Evolutionary conservation across 2,888 invertebrate species (phyloP).

Genomic region (Halictus ligatus): DNA sequence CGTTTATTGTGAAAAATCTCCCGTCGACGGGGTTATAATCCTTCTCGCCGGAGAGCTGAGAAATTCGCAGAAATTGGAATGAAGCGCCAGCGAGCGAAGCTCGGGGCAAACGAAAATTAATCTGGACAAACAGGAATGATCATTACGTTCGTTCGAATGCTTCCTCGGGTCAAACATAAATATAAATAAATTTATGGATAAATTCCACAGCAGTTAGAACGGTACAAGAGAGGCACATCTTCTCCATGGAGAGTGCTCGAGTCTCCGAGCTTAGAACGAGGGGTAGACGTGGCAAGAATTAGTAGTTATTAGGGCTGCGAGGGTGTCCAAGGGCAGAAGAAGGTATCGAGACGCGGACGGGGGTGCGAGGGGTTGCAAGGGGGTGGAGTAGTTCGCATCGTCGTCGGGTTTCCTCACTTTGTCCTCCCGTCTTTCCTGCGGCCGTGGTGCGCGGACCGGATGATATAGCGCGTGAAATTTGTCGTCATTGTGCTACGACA

Average conservation of each 20-base stretch:
- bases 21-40: not conserved
- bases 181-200: not conserved
- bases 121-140: not conserved
- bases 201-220: not conserved
- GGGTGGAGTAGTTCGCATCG: slow-evolving; percentile 1
- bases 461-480: slow-evolving; percentile 82
- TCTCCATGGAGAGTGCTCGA: not conserved
- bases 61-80: not conserved
- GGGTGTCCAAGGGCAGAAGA: slow-evolving; percentile 58
- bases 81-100: not conserved
- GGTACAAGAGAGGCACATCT: not conserved
- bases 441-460: slow-evolving; percentile 69
- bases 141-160: not conserved
- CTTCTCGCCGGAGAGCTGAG: not conserved
- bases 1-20: not conserved
- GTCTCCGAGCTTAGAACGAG: not conserved
- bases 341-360: slow-evolving; percentile 17
- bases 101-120: not conserved
- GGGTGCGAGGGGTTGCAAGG: not conserved
- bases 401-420: slow-evolving; percentile 37
- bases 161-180: not conserved
- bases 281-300: slow-evolving; percentile 64
- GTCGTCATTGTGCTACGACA: slow-evolving; percentile 80
- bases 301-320: slow-evolving; percentile 71
- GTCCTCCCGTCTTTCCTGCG: slow-evolving; percentile 64